These are phyloP conservation scores for Petrocephalus schoutedeni DNA, from an alignment of 2,797 vertebrate species.

Conservation along the genomic window DNA sequence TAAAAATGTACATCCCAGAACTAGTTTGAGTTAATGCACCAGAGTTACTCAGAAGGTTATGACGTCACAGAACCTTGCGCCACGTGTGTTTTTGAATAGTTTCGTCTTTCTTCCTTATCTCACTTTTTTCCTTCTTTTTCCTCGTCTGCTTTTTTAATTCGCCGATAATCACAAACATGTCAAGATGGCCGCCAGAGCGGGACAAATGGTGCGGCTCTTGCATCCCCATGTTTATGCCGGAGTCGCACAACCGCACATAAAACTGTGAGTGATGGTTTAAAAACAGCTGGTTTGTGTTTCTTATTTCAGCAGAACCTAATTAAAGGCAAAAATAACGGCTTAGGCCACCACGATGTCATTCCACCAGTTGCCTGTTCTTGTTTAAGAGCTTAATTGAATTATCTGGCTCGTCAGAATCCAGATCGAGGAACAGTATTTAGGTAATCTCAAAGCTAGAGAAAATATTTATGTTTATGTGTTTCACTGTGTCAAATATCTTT, in stretches of 20 bases:
- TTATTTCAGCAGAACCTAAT: constrained; percentile 28
- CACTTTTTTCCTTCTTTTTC: not conserved
- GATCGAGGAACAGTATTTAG: not conserved
- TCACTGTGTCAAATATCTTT: not conserved
- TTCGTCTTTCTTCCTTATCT: not conserved
- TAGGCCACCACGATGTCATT: constrained; percentile 21
- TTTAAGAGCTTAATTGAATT: constrained; percentile 8
- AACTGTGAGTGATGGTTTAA: constrained; percentile 18
- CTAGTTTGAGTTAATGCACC: not conserved
- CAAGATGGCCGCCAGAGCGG: not conserved
- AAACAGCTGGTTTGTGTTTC: constrained; percentile 19
- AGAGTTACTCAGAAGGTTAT: not conserved
- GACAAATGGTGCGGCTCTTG: constrained; percentile 30
- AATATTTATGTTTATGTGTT: not conserved
- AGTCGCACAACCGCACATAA: constrained; percentile 25
- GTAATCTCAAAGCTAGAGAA: not conserved
- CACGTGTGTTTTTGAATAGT: not conserved
- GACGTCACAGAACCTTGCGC: not conserved
- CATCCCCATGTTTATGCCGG: constrained; percentile 26
- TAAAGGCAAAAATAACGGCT: constrained; percentile 21
- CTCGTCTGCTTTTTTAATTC: not conserved
- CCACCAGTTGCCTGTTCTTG: constrained; percentile 16
- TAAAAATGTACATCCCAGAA: not conserved
- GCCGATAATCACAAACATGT: not conserved
- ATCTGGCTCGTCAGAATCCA: not conserved